Conservation (phyloP, 2,888 invertebrate genomes). For the Drosophila mimetica region DNA sequence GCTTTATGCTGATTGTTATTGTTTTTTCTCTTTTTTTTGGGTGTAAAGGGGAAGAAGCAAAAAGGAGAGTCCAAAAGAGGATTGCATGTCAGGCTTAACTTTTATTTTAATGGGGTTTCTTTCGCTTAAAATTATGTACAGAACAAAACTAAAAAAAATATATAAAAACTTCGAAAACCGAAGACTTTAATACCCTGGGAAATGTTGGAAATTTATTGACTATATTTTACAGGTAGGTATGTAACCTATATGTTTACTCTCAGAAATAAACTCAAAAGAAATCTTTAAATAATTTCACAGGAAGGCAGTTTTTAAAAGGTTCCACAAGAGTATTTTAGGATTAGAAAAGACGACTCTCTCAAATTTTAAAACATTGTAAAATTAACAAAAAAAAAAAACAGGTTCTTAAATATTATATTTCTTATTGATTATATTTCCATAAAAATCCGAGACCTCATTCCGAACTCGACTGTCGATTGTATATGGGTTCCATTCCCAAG, state of each 20-base stretch:
- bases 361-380: not conserved
- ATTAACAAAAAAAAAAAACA: not conserved
- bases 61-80: slow-evolving; percentile 1
- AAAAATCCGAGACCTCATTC: not conserved
- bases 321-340: no score
- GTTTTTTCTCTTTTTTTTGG: slow-evolving; percentile 3
- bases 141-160: slow-evolving; percentile 3
- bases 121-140: slow-evolving; percentile 22
- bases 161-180: slow-evolving; percentile 7
- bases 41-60: not conserved
- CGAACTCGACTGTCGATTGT: not conserved
- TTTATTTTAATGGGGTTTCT: slow-evolving; percentile 38
- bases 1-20: slow-evolving; percentile 35
- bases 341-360: no score
- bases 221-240: no score
- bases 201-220: not conserved
- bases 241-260: no score
- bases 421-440: no score
- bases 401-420: not conserved
- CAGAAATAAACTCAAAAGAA: not conserved
- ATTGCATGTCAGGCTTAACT: slow-evolving; percentile 30
- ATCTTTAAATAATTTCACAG: not conserved
- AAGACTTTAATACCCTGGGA: slow-evolving; percentile 6
- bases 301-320: no score
- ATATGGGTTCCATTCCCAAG: slow-evolving; percentile 3